A percentile compares a stretch with the other conserved stretches of the same genome.
Evolutionary conservation across 2,888 invertebrate genomes (phyloP).

Genomic region (Euspilapteryx auroguttella): DNA sequence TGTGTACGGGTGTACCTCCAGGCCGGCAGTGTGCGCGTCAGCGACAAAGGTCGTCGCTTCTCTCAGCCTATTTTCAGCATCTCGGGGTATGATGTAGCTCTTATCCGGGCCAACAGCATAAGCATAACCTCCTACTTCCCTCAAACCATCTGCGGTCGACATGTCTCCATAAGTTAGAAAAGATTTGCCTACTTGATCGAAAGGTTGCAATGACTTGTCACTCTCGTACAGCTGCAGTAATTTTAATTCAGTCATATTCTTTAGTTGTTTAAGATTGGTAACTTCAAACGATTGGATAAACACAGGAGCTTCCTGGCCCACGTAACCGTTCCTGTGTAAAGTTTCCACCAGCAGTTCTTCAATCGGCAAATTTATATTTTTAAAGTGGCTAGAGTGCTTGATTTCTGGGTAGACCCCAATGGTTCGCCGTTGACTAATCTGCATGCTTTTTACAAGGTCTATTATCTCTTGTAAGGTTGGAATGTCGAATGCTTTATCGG

Average conservation of each 20-base stretch:
- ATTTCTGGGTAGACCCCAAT: slow-evolving; percentile 7
- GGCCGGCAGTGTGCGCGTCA: slow-evolving; percentile 33
- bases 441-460: slow-evolving; percentile 5
- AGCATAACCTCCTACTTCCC: slow-evolving; percentile 40
- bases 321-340: slow-evolving; percentile 4
- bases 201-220: slow-evolving; percentile 15
- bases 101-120: slow-evolving; percentile 45
- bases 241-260: slow-evolving; percentile 2
- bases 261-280: slow-evolving; percentile 4
- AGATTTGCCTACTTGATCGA: slow-evolving; percentile 28
- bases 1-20: slow-evolving; percentile 45
- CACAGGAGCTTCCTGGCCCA: slow-evolving; percentile 2
- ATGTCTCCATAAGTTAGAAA: slow-evolving; percentile 32
- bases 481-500: slow-evolving; percentile 5
- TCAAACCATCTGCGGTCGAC: slow-evolving; percentile 36
- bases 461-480: slow-evolving; percentile 6
- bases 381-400: slow-evolving; percentile 5
- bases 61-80: slow-evolving; percentile 22
- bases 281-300: slow-evolving; percentile 6
- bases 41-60: slow-evolving; percentile 26
- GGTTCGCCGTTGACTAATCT: slow-evolving; percentile 1
- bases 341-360: slow-evolving; percentile 4
- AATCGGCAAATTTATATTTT: slow-evolving; percentile 3
- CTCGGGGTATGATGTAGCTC: slow-evolving; percentile 32
- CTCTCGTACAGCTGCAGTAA: slow-evolving; percentile 4